Percentiles rank a stretch among this genome's conserved stretches.
phyloP scores from a whole-genome alignment of 2,113 vertebrate genomes.

The Oryctolagus cuniculus region mOryCun1.1 NC_091447.1:50019501-50020000 shows the following conservation, averaged over 20 bases:
- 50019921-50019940: constrained; percentile 64
- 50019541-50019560: neutral
- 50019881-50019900: neutral
- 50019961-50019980: neutral
- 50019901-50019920: neutral
- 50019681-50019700: neutral
- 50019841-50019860: neutral
- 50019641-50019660: neutral
- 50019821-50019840: neutral
- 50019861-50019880: constrained; percentile 4
- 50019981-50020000: neutral
- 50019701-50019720: neutral
- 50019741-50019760: neutral
- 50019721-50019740: neutral
- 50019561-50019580: neutral
- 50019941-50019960: neutral
- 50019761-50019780: neutral
- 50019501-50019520: neutral
- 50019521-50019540: neutral
- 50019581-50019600: neutral
- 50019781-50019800: neutral
- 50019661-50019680: neutral
- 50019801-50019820: neutral
- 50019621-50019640: neutral
- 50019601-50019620: neutral